Conservation (phyloP, 2,113 vertebrate species). For the Mandrillus leucophaeus region DNA sequence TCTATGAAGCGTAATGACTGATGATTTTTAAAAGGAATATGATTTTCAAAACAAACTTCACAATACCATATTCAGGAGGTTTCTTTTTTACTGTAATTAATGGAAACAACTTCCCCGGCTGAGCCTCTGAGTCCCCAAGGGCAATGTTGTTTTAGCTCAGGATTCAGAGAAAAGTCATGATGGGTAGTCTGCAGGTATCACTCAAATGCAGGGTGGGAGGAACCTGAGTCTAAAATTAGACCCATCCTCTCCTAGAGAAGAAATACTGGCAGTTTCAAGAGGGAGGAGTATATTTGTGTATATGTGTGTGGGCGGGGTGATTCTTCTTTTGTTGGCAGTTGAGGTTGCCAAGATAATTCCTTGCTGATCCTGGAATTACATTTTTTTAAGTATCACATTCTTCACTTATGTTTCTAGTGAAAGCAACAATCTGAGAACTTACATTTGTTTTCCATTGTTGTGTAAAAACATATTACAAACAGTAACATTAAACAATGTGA, state of each 20-base stretch:
- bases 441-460: not conserved
- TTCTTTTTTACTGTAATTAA: conserved; percentile 46
- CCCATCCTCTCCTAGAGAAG: not conserved
- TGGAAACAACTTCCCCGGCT: not conserved
- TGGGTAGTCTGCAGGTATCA: not conserved
- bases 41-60: conserved; percentile 48
- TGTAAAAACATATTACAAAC: not conserved
- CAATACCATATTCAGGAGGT: not conserved
- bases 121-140: not conserved
- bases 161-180: not conserved
- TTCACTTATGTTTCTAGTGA: not conserved
- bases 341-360: not conserved
- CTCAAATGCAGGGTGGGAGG: not conserved
- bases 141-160: not conserved
- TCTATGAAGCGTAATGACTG: not conserved
- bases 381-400: not conserved
- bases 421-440: not conserved
- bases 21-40: conserved; percentile 48
- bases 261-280: not conserved
- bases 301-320: not conserved
- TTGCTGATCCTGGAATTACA: not conserved
- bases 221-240: not conserved
- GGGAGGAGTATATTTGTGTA: not conserved
- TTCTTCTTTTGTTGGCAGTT: not conserved
- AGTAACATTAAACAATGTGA: not conserved